Evolutionary conservation across 2,888 invertebrate genomes (phyloP).

Genomic region (Drosophila stalkeri): DNA sequence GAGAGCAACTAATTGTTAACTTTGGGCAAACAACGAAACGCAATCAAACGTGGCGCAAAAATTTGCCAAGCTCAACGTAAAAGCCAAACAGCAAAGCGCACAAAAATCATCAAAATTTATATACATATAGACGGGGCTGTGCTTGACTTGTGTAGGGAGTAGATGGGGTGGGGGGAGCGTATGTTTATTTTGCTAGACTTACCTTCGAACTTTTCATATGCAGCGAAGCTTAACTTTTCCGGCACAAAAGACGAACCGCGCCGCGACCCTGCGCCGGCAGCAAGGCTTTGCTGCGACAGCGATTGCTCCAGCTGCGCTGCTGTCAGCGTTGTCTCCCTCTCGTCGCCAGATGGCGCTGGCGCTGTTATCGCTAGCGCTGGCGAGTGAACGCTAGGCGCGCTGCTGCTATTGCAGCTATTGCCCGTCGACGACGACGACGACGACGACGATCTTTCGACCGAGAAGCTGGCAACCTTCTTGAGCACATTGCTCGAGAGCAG

Average conservation of each 20-base stretch:
- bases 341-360: conserved; percentile 33
- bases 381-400: conserved; percentile 77
- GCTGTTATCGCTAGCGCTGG: conserved; percentile 8
- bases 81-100: conserved; percentile 62
- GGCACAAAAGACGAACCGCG: conserved; percentile 91
- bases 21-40: conserved; percentile 77
- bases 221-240: conserved; percentile 93
- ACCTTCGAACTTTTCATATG: conserved; percentile 98
- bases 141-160: conserved; percentile 44
- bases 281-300: conserved; percentile 32
- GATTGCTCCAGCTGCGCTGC: conserved; percentile 49
- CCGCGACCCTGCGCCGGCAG: conserved; percentile 85
- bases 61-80: conserved; percentile 53
- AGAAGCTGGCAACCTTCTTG: conserved; percentile 93
- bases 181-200: conserved; percentile 80
- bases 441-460: conserved; percentile 88
- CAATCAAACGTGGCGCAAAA: conserved; percentile 78
- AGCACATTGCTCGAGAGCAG: conserved; percentile 89
- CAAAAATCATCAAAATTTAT: conserved; percentile 47
- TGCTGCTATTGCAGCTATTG: conserved; percentile 25
- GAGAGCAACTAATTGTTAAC: conserved; percentile 77
- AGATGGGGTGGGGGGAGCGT: conserved; percentile 46
- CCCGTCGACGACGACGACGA: conserved; percentile 43
- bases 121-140: conserved; percentile 22
- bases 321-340: conserved; percentile 60